A percentile compares a stretch with the other conserved stretches of the same genome.
Evolutionary conservation across 2,113 vertebrate species (phyloP).

Genomic region (Falcunculus frontatus): DNA sequence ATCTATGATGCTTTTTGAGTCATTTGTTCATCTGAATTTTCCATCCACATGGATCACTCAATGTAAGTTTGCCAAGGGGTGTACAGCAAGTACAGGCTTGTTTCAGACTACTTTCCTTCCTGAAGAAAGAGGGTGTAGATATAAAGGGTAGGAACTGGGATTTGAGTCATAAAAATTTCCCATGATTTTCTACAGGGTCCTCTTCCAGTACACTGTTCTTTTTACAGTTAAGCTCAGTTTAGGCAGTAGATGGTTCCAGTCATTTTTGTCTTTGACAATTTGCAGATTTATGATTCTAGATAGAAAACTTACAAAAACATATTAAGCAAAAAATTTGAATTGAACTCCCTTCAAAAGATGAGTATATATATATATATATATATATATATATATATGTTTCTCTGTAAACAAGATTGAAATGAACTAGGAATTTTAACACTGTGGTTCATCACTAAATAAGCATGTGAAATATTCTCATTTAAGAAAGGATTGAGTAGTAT

Average conservation of each 20-base stretch:
- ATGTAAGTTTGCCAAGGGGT: neutral
- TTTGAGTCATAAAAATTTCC: neutral
- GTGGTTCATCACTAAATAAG: neutral
- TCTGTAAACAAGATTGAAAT: neutral
- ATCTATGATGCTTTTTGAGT: neutral
- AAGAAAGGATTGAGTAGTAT: neutral
- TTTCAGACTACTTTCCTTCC: neutral
- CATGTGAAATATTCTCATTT: neutral
- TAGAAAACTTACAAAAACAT: neutral
- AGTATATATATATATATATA: too few relatives aligned
- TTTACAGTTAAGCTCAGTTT: neutral
- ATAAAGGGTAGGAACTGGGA: neutral
- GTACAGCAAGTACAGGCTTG: neutral
- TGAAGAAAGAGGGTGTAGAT: neutral
- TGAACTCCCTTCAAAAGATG: neutral
- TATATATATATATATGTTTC: neutral
- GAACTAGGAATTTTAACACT: neutral
- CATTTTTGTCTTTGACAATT: neutral
- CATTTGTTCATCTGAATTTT: neutral
- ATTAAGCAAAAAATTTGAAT: neutral
- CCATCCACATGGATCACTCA: neutral
- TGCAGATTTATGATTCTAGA: neutral
- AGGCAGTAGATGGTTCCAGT: neutral
- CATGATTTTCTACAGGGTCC: neutral
- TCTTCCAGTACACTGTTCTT: neutral